Evolutionary conservation across 2,113 vertebrate genomes (phyloP).

Genomic region (Hemiprocne comata): DNA sequence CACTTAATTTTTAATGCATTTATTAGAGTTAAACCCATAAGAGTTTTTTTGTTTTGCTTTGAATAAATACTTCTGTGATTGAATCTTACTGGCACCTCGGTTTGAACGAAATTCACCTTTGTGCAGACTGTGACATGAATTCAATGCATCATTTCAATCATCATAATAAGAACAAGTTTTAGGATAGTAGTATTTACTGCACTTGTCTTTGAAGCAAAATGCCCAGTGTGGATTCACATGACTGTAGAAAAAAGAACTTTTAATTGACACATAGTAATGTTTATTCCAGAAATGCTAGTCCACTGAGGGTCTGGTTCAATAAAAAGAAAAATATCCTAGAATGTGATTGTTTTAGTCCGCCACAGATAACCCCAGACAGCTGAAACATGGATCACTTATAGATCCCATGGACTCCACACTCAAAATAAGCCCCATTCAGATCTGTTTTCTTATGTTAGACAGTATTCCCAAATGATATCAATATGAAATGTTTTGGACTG

Average conservation of each 20-base stretch:
- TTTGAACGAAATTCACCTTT: neutral
- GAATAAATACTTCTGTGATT: neutral
- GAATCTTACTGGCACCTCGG: neutral
- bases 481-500: neutral
- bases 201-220: neutral
- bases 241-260: neutral
- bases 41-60: neutral
- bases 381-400: neutral
- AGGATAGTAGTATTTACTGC: neutral
- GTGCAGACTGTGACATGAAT: neutral
- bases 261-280: neutral
- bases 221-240: neutral
- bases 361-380: neutral
- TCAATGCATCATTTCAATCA: neutral
- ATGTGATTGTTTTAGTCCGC: neutral
- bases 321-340: neutral
- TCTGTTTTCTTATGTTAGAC: neutral
- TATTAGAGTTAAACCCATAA: neutral
- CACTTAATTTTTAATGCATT: neutral
- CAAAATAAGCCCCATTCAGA: neutral
- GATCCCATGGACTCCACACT: neutral
- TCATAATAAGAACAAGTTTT: neutral
- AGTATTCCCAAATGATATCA: neutral
- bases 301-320: neutral
- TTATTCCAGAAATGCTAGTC: neutral